phyloP scores from a whole-genome alignment of 2,113 vertebrate genomes.

The Setophaga coronata region DNA sequence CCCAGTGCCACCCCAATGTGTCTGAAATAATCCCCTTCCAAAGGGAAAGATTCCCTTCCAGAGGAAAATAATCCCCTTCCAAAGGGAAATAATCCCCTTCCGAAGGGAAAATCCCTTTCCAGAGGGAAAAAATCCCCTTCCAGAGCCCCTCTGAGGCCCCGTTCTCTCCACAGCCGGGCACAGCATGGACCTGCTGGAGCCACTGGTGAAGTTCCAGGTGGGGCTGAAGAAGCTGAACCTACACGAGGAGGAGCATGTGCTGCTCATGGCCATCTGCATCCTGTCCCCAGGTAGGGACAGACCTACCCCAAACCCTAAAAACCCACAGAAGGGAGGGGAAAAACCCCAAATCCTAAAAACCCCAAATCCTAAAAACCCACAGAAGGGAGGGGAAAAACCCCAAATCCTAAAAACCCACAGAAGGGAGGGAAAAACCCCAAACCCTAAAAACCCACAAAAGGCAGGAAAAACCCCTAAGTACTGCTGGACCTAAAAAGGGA shows the following conservation, averaged over 20 bases:
- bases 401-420: too few relatives aligned
- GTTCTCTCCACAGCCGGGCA: conserved; percentile 83
- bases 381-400: too few relatives aligned
- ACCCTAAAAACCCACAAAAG: too few relatives aligned
- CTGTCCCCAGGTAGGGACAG: conserved; percentile 87
- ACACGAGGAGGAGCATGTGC: conserved; percentile 92
- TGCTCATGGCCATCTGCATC: conserved; percentile 98
- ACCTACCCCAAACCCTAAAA: not conserved
- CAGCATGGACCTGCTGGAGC: conserved; percentile 91
- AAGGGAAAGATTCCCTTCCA: too few relatives aligned
- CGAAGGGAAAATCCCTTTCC: too few relatives aligned
- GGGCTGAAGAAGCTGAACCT: conserved; percentile 94
- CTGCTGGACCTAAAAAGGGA: too few relatives aligned
- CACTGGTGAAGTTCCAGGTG: conserved; percentile 94
- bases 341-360: not conserved
- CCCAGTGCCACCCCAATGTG: not conserved
- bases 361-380: too few relatives aligned
- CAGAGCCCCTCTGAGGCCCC: not conserved
- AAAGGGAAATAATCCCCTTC: too few relatives aligned
- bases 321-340: not conserved
- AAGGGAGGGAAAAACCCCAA: too few relatives aligned
- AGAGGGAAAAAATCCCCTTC: too few relatives aligned
- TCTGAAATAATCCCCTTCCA: not conserved
- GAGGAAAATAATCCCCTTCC: not conserved
- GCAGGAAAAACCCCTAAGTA: too few relatives aligned